These are phyloP conservation scores for Pterocles gutturalis DNA, from an alignment of 2,113 vertebrate species.

Conservation along the genomic window DNA sequence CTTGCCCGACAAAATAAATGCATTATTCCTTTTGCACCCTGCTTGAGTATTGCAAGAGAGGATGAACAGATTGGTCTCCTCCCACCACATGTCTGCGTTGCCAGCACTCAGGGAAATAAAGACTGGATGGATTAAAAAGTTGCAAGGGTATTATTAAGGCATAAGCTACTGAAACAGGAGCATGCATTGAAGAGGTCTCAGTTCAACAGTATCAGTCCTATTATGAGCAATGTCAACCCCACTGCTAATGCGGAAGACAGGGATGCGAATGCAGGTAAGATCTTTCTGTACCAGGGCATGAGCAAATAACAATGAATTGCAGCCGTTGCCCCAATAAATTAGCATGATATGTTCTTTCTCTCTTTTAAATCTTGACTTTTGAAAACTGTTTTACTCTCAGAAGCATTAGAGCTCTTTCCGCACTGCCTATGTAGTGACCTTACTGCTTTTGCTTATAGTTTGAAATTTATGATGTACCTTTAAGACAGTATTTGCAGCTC, in stretches of 20 bases:
- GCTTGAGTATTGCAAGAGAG: constrained; percentile 22
- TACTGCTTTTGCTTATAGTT: neutral
- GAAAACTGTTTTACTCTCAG: neutral
- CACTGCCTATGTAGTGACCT: neutral
- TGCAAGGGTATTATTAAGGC: constrained; percentile 24
- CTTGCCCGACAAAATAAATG: neutral
- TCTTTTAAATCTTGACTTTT: neutral
- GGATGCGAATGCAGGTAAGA: constrained; percentile 51
- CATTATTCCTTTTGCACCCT: neutral
- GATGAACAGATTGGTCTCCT: constrained; percentile 63
- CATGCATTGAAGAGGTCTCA: constrained; percentile 21
- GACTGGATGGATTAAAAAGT: constrained; percentile 48
- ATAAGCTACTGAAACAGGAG: constrained; percentile 6
- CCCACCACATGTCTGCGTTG: constrained; percentile 51
- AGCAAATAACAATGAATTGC: neutral
- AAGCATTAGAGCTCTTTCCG: neutral
- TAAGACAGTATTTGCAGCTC: neutral
- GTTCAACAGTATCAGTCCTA: neutral
- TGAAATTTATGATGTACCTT: neutral
- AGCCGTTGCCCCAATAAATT: neutral
- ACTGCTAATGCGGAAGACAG: constrained; percentile 14
- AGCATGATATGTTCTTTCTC: neutral
- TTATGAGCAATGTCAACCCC: constrained; percentile 29
- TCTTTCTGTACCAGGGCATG: neutral
- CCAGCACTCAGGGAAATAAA: constrained; percentile 40